Evolutionary conservation across 2,797 vertebrate species (phyloP).

Genomic region (Oophaga sylvatica): DNA sequence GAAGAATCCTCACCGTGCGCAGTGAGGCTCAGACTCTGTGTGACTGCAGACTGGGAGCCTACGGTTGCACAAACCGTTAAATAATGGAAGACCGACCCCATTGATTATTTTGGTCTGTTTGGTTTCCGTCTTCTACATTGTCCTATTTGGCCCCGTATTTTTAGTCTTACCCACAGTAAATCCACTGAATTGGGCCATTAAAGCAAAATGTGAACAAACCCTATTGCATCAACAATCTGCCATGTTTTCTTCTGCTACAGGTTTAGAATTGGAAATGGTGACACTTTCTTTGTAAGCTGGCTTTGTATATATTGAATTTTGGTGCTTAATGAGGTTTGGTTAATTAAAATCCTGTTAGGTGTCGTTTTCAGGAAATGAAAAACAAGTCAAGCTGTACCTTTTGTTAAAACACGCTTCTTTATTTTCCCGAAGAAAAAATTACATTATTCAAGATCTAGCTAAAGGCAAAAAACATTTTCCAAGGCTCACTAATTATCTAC

Average conservation of each 20-base stretch:
- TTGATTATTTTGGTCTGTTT: too few relatives aligned
- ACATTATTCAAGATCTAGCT: slow-evolving; percentile 9
- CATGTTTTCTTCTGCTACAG: neutral
- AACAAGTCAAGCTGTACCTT: slow-evolving; percentile 33
- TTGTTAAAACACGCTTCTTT: slow-evolving; percentile 22
- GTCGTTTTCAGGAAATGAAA: slow-evolving; percentile 21
- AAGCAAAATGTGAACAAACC: too few relatives aligned
- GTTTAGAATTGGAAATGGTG: neutral
- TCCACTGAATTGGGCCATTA: too few relatives aligned
- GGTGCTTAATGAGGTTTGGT: slow-evolving; percentile 22
- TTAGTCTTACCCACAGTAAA: too few relatives aligned
- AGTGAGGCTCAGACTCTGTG: too few relatives aligned
- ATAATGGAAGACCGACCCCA: too few relatives aligned
- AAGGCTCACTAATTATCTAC: slow-evolving; percentile 15
- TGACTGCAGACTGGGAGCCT: too few relatives aligned
- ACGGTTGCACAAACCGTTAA: too few relatives aligned
- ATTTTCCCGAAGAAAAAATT: neutral
- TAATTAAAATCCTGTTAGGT: slow-evolving; percentile 43
- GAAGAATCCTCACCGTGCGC: too few relatives aligned
- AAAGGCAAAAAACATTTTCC: slow-evolving; percentile 32
- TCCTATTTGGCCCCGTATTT: too few relatives aligned
- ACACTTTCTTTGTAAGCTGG: slow-evolving; percentile 2
- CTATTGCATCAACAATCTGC: neutral
- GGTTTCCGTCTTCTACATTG: too few relatives aligned
- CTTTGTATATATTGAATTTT: neutral